Evolutionary conservation across 2,888 invertebrate genomes (phyloP).

Genomic region (Cancer borealis): DNA sequence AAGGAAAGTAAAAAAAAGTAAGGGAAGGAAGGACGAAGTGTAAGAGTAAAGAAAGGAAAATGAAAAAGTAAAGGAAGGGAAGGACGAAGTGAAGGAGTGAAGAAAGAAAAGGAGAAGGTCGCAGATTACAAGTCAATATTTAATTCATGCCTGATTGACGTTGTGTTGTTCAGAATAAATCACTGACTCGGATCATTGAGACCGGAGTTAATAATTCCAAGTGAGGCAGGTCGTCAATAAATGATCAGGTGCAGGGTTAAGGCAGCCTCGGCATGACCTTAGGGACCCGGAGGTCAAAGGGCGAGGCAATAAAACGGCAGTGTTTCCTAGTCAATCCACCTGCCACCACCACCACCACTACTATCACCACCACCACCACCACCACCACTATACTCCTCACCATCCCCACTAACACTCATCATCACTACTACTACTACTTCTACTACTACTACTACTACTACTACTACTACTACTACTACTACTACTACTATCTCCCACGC

Average conservation of each 20-base stretch:
- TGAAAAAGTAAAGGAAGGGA: not conserved
- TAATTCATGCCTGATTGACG: not conserved
- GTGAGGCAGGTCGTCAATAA: not conserved
- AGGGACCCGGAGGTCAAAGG: not conserved
- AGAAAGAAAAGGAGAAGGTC: too few species aligned
- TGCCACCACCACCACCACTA: not conserved
- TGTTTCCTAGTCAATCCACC: not conserved
- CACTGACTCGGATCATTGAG: not conserved
- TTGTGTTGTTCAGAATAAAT: not conserved
- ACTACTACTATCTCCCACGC: not conserved
- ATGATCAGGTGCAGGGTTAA: not conserved
- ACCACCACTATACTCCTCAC: not conserved
- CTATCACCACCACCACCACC: not conserved
- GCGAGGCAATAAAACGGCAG: not conserved
- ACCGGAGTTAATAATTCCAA: not conserved
- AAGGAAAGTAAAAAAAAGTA: too few species aligned
- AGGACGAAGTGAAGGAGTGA: not conserved
- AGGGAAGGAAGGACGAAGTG: too few species aligned
- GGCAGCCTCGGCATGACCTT: not conserved
- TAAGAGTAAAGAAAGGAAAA: not conserved
- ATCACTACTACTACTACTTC: not conserved
- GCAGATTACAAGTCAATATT: constrained; percentile 20
- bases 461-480: too few species aligned
- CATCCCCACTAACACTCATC: not conserved
- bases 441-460: not conserved